Evolutionary conservation across 2,888 invertebrate genomes (phyloP).

Genomic region (Ornithoptera alexandrae): DNA sequence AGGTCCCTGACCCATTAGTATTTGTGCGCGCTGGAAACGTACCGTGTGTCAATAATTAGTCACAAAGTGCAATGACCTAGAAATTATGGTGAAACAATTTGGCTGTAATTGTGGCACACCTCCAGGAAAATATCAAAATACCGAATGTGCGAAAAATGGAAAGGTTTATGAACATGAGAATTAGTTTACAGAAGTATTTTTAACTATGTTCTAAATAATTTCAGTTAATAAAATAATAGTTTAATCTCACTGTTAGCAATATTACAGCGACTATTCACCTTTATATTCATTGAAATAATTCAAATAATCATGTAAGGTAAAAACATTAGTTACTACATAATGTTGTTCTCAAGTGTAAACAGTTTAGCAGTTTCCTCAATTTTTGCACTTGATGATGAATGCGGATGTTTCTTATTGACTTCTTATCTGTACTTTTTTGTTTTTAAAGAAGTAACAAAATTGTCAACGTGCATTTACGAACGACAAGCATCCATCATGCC

Average conservation of each 20-base stretch:
- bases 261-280: background rate
- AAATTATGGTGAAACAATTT: slow-evolving; percentile 25
- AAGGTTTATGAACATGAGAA: background rate
- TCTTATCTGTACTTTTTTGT: background rate
- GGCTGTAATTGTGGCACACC: slow-evolving; percentile 18
- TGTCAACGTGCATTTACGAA: background rate
- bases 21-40: slow-evolving; percentile 19
- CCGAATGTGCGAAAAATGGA: slow-evolving; percentile 1
- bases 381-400: background rate
- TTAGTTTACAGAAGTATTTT: background rate
- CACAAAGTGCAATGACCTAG: slow-evolving; percentile 29
- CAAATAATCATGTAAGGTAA: background rate
- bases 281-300: background rate
- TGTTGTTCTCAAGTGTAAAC: background rate
- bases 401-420: background rate
- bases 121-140: slow-evolving; percentile 20
- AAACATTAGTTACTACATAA: background rate
- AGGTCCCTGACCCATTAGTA: slow-evolving; percentile 31
- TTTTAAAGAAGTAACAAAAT: background rate
- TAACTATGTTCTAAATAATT: background rate
- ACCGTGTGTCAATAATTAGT: slow-evolving; percentile 26
- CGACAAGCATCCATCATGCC: slow-evolving; percentile 6
- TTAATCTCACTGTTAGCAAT: background rate
- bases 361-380: background rate
- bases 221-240: background rate